Base-by-base conservation (phyloP, 2,113 vertebrate species). In the Sula dactylatra region DNA sequence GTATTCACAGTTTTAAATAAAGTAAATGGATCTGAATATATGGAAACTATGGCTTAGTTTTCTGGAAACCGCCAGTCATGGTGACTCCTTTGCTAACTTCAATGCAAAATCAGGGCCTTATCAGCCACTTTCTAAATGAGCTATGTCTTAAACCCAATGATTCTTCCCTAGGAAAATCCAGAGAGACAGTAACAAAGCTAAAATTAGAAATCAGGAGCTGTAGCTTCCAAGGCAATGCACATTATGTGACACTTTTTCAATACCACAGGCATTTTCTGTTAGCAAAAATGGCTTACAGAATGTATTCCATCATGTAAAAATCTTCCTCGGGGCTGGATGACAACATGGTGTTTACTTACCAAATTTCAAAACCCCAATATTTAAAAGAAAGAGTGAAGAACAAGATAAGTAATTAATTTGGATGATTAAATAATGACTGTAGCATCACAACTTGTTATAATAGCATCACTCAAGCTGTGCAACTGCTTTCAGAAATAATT, bases 151-250 rank as follows among this genome's bases (percentile, higher is more conserved):
- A 94, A 69, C 59, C 24, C 4, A 1, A 44, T 5, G 6, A 89
- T 89, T 93, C 73, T 76, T 94, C 70, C 69, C 81, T 70, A 74
- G 58, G 78, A 95, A 91, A 95, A 95, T 82, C 83, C 89, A 54
- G 67, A 86, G 89, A 95, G 78, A 87, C 86, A 80, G 91, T 87
- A 94, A 90, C 89, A 93, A 92, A 92, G 81, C 95, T 95, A 97
- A 96, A 96, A 95, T 96, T 95, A 96, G 93, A 95, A 96, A 85
- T 70, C 66, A 80, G 86, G 73, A 91, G 81, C 81, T 93, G 93
- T 65, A 79, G 94, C 88, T 96, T 96, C 83, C 81, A 89, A 95
- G 78, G 93, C 92, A 95, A 79, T 87, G 87, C 73, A 94, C 79
- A 90, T 77, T 92, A 86, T 0, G 3, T 93, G 93, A 93, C 13